Conservation (phyloP, 1,140 invertebrate species). For the Potamilus streckersoni region DNA sequence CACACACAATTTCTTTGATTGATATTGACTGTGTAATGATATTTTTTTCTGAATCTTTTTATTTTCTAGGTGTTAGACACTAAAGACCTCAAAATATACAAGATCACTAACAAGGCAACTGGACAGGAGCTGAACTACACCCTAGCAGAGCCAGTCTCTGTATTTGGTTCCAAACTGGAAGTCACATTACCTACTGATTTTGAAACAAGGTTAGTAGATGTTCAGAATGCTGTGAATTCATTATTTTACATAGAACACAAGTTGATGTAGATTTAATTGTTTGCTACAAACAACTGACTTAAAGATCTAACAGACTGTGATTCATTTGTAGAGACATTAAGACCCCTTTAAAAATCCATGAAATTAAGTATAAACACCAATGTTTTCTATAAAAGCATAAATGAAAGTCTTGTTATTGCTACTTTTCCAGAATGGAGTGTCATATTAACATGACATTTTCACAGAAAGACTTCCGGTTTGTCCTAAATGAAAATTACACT, state of each 20-base stretch:
- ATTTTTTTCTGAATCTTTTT: slow-evolving; percentile 21
- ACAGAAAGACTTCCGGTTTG: no score
- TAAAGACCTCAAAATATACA: slow-evolving; percentile 76
- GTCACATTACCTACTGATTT: slow-evolving; percentile 74
- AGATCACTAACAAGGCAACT: slow-evolving; percentile 69
- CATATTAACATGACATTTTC: no score
- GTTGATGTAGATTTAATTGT: neutral
- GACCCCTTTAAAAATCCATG: neutral
- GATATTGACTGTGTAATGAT: neutral
- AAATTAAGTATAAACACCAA: neutral
- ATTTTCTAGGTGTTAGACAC: slow-evolving; percentile 82
- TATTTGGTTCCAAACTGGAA: slow-evolving; percentile 83
- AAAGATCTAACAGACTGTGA: neutral
- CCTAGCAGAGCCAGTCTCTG: slow-evolving; percentile 73
- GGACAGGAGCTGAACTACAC: slow-evolving; percentile 75
- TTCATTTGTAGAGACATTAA: neutral
- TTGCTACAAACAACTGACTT: neutral
- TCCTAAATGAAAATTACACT: no score
- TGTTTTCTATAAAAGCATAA: neutral
- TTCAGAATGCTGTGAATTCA: no score
- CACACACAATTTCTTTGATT: neutral
- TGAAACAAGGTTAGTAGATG: slow-evolving; percentile 30
- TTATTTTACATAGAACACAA: neutral
- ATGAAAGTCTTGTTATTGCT: no score
- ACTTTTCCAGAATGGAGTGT: no score